These are phyloP conservation scores for Hirundo rustica DNA, from an alignment of 2,797 vertebrate species.

Conservation along the genomic window DNA sequence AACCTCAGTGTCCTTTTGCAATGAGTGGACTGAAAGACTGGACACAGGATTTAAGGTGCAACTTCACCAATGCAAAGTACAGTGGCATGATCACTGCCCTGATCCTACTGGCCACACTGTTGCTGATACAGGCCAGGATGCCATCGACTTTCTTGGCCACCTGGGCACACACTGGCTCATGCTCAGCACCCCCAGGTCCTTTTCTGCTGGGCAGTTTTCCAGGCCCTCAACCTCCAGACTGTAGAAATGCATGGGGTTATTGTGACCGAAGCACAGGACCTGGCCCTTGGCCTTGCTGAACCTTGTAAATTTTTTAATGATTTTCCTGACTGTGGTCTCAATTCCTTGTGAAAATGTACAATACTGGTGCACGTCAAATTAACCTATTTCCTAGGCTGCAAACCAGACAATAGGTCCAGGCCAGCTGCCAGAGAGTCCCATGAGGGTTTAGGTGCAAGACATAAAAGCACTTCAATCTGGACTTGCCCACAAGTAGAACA, in stretches of 20 bases:
- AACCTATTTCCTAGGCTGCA: background rate
- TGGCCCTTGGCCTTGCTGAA: background rate
- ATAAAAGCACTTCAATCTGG: background rate
- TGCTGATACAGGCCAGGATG: background rate
- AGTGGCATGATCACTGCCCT: rapidly evolving
- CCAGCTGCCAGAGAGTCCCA: background rate
- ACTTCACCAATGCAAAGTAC: too few species aligned
- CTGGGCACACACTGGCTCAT: background rate
- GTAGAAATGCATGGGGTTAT: rapidly evolving
- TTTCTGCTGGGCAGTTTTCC: rapidly evolving
- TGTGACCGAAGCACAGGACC: background rate
- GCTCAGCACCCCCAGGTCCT: rapidly evolving
- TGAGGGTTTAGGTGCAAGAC: background rate
- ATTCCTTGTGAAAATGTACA: background rate
- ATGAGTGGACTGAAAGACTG: rapidly evolving
- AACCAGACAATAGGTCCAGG: background rate
- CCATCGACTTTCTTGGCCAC: background rate
- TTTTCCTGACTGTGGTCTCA: background rate
- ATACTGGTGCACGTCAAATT: background rate
- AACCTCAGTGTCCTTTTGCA: background rate
- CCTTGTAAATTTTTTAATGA: background rate
- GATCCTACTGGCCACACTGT: background rate
- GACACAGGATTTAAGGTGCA: rapidly evolving
- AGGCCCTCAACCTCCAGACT: background rate
- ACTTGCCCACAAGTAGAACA: background rate